Base-by-base conservation (phyloP, 2,888 invertebrate species). In the Drosophila emarginata region DNA sequence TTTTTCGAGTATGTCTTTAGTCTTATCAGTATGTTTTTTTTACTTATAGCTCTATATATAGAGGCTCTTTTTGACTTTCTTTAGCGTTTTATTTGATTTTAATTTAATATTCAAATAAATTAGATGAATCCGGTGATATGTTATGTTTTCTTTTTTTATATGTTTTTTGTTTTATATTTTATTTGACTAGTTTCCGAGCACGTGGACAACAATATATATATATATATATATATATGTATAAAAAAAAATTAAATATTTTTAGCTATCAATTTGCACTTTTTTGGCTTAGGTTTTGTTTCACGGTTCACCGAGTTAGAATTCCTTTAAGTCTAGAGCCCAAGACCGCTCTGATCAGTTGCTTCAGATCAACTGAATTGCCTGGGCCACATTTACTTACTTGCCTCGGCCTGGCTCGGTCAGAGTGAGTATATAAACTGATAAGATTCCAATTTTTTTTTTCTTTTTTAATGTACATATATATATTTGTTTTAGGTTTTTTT, bases 301-400 rank as follows among this genome's bases (percentile, higher is more conserved):
- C n/a, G 45, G 2, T 21, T 18, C 45, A 18, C 18, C 45, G 45
- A 21, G 14, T 21, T 45, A 5, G 18, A 21, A 45, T 51, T 64
- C 53, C 2, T 21, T 66, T 28, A 32, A 57, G n/a, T 37, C 45
- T 14, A 45, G 14, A 14, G 28, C 21, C 57, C 11, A 45, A 64
- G 23, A 70, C 70, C 53, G 70, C 53, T 64, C 70, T 18, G 45
- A 21, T 64, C 71, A 45, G 70, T 18, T 26, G 70, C 64, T 39
- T 5, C 28, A 70, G 64, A 39, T 45, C 71, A 53, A 70, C 70
- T 70, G 53, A 70, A n/a, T 4, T 36, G 40, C 45, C 45, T 18
- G 57, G 63, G 15, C 23, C 67, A 62, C 69, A 40, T 15, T 28
- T 26, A 28, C 15, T 6, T 12, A 50, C 67, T 51, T 12, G 40